Percentiles rank a stretch among this genome's conserved stretches.
These are phyloP conservation scores for Myocastor coypus DNA, from an alignment of 2,113 vertebrate genomes.

Conservation along the genomic window DNA sequence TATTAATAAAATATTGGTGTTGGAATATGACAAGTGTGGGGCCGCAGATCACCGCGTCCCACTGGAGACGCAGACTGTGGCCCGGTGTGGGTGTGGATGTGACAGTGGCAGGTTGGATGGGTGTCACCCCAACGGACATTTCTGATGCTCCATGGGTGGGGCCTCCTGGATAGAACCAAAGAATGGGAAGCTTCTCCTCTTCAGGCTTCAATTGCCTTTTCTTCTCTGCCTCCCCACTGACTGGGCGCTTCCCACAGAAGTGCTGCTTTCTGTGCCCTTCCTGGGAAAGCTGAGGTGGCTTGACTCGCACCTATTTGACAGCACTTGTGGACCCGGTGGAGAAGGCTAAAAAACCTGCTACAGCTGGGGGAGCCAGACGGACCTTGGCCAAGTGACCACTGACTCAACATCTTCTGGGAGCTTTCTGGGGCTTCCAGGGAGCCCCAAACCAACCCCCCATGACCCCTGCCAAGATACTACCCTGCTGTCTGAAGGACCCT, in stretches of 20 bases:
- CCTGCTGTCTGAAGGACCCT: not conserved
- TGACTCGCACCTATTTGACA: rapidly evolving
- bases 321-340: not conserved
- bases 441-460: no score
- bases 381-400: rapidly evolving
- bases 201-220: no score
- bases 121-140: not conserved
- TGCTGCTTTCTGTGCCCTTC: not conserved
- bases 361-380: not conserved
- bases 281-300: not conserved
- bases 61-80: rapidly evolving
- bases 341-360: not conserved
- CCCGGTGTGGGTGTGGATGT: not conserved
- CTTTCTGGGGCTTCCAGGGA: not conserved
- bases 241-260: not conserved
- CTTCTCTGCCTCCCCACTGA: not conserved
- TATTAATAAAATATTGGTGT: slow-evolving; percentile 72
- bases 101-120: not conserved
- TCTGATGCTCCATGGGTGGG: not conserved
- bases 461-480: rapidly evolving
- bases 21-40: slow-evolving; percentile 49
- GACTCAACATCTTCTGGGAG: not conserved
- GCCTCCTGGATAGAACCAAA: rapidly evolving
- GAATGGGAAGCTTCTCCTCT: not conserved
- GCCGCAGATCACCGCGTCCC: rapidly evolving